phyloP scores from a whole-genome alignment of 1,140 invertebrate species.

The Scaptomyza pallida region DNA sequence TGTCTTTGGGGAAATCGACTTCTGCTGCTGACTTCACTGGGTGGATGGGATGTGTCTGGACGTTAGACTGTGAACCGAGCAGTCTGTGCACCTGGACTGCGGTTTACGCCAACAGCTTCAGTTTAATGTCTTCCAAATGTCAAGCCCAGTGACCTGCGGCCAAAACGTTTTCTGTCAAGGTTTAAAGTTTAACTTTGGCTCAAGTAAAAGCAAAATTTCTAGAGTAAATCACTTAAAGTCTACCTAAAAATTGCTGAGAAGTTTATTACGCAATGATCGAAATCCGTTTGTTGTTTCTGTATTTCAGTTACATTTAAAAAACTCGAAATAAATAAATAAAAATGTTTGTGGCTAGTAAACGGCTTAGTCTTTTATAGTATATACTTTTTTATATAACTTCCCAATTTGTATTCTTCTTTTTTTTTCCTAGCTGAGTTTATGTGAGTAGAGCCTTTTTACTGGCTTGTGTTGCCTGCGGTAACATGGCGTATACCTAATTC shows the following conservation, averaged over 20 bases:
- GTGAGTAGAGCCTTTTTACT: no score
- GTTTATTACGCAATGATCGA: no score
- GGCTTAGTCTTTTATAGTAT: no score
- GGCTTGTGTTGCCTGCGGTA: constrained; percentile 3
- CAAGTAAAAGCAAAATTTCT: background rate
- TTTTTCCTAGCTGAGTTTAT: no score
- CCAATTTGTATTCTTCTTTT: no score
- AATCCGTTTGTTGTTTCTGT: no score
- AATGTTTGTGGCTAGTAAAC: no score
- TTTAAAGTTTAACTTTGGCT: constrained; percentile 31
- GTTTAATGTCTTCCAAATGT: constrained; percentile 77
- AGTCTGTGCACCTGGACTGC: constrained; percentile 33
- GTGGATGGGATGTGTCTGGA: background rate
- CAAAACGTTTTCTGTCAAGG: constrained; percentile 7
- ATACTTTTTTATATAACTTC: no score
- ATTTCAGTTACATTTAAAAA: no score
- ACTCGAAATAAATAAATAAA: no score
- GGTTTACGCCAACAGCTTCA: constrained; percentile 61
- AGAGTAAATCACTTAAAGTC: no score
- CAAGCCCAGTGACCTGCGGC: constrained; percentile 55
- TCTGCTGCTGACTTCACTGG: constrained; percentile 26
- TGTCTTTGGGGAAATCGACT: constrained; percentile 70
- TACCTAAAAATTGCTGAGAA: no score
- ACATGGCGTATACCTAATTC: constrained; percentile 43
- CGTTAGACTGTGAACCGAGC: background rate